These are phyloP conservation scores for Oxystoma pomonae DNA, from an alignment of 2,888 invertebrate genomes.

Conservation along the genomic window DNA sequence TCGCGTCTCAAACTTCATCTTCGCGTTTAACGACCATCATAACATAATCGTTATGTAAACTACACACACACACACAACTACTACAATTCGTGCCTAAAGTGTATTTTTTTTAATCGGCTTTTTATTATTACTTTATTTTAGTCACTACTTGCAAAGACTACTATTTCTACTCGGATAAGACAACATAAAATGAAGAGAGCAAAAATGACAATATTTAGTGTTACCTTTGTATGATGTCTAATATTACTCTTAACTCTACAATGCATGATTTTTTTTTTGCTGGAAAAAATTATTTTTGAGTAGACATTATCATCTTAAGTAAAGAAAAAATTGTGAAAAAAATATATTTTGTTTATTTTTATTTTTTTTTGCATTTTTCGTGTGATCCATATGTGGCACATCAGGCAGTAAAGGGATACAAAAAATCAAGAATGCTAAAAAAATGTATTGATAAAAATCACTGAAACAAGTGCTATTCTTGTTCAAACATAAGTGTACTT, in stretches of 20 bases:
- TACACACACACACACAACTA: too few relatives aligned
- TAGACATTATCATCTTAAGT: background rate
- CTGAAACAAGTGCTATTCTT: background rate
- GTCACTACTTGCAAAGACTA: too few relatives aligned
- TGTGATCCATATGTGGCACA: background rate
- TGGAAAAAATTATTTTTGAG: background rate
- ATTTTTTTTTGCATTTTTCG: background rate
- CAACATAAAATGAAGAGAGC: too few relatives aligned
- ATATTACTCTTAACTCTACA: background rate
- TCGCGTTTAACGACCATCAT: too few relatives aligned
- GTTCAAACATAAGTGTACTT: background rate
- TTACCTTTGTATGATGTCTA: too few relatives aligned
- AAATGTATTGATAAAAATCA: background rate
- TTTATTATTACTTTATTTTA: too few relatives aligned
- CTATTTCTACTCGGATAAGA: too few relatives aligned
- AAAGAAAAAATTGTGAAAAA: background rate
- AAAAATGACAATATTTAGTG: too few relatives aligned
- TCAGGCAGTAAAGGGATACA: background rate
- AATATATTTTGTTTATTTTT: background rate
- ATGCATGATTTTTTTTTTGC: background rate
- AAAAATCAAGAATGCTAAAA: background rate
- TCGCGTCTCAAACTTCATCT: too few relatives aligned
- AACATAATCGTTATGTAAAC: too few relatives aligned
- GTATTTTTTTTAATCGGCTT: too few relatives aligned
- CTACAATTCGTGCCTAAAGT: too few relatives aligned